Evolutionary conservation across 2,888 invertebrate species (phyloP), one percentile per base, ranked within the genome.

Genomic region (Parnassius smintheus): DNA sequence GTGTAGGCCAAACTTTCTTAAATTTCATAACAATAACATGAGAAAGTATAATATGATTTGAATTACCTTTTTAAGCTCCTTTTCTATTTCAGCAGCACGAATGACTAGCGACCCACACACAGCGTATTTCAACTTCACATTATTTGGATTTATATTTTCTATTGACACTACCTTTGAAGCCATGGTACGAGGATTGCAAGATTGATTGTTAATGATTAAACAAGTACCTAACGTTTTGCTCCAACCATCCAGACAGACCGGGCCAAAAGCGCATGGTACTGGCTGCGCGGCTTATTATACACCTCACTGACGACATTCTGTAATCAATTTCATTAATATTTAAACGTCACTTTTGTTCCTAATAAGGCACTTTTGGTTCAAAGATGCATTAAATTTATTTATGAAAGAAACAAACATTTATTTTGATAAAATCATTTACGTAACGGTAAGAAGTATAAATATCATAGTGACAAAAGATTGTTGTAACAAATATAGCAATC

Each of bases 81-180:
- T 96, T 87, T 98, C 98, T 65, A 99, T 96, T 90, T 98, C 97
- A 1, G 94, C 94, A 53, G 99, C 99, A 65, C 99, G 93, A 62
- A 96, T 96, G 57, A 99, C 98, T 65, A 99, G 93, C 0, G 99
- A 99, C 0, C 99, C 99, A 69, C 99, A 94, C 11, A 99, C 99
- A 2, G 99, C 99, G 88, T 99, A 99, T 88, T 99, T 97, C 96
- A 99, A 95, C 66, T 94, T 93, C 72, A 96, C 95, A 58, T 99
- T 95, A 81, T 96, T 94, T 2, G 97, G 97, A 85, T 98, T 99
- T 72, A 99, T 94, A 79, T 95, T 97, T 3, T 96, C 95, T 73
- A 96, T 59, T 1, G 84, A 87, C 1, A 91, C 66, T 1, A 83
- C 80, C 59, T 75, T 74, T 10, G 54, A 58, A 18, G 62, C 62